Evolutionary conservation across 92 coral and sea anemone species (phyloP), one percentile per base, ranked within the genome.

Genomic region (Porites evermanni): DNA sequence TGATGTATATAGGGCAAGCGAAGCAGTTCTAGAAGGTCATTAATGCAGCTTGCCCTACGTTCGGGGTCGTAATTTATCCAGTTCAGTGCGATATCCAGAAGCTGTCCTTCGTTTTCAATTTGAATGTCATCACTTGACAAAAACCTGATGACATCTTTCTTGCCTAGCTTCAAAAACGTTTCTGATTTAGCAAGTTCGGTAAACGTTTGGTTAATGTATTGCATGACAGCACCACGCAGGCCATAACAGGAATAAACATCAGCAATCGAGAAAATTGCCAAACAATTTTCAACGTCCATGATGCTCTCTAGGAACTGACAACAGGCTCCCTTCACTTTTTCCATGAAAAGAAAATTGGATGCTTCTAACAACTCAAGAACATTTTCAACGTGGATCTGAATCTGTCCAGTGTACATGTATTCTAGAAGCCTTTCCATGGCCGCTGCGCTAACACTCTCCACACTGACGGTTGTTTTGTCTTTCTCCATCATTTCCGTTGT

Each of bases 401-500:
- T 70, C 50, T 81, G 77, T 24, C 98, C 98, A 12, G 97, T 96
- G 95, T 96, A 96, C 65, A 96, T 89, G 75, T 81, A 96, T 24
- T 96, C 95, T 18, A 96, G 74, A 17, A 96, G 66, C 78, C 87
- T 81, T 69, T 65, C 73, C 74, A 96, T 87, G 4, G 97, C 95
- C 2, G 77, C 78, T 1, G 98, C 87, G 26, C 86, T 82, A 23
- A 93, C 78, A 69, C 88, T 91, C 3, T 68, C 76, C 20, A 96
- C 53, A 7, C 78, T 80, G 3, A 91, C 91, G 21, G 88, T 88
- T 19, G 84, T 79, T 86, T 89, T 89, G 56, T 87, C 80, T 70
- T 84, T 96, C 83, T 96, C 99, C 7, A 90, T 79, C 98, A 97
- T 93, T 72, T 97, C 91, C 16, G 95, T 90, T n/a, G 95, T 97